Evolutionary conservation across 2,113 vertebrate genomes (phyloP), one percentile per base, ranked within the genome.

Genomic region (Pampusana beccarii): DNA sequence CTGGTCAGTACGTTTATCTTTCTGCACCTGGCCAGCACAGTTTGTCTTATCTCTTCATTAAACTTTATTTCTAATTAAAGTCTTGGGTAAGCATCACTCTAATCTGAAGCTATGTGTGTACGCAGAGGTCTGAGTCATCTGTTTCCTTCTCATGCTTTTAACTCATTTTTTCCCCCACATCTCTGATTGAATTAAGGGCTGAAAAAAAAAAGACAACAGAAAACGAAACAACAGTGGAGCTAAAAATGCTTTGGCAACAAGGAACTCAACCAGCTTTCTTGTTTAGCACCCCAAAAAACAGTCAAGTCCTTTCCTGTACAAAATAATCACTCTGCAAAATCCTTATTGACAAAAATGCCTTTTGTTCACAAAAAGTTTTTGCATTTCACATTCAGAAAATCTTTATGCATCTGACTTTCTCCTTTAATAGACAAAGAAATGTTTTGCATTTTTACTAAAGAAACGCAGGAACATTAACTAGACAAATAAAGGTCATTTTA

Each of bases 71-170:
- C 28, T 64, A 82, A 5, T 7, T 19, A 4, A 33, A 28, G 3
- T 23, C 31, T 31, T 60, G 42, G 34, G 13, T 14, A 31, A 75
- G 15, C 5, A 6, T 4, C 20, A 53, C 50, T 71, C 23, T 48
- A 0, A n/a, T 48, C 66, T 38, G 17, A 3, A 1, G 15, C 7
- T 23, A 13, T 40, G 28, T 38, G 61, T 13, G 3, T 7, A 18
- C 15, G 44, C 1, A 3, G 11, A 81, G 9, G 2, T 56, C 29
- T 31, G 44, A 46, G 21, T 23, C 46, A 33, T 4, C 26, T 44
- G 13, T 16, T 57, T 70, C 19, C 33, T 57, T 51, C 14, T 87
- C 0, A 0, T 31, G 57, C 16, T 44, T 88, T 75, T 42, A 71
- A 62, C 9, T 40, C 3, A 13, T 58, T 44, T 33, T 5, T 12